Conservation (phyloP, 2,888 invertebrate genomes). For the Orchestes rusci region DNA sequence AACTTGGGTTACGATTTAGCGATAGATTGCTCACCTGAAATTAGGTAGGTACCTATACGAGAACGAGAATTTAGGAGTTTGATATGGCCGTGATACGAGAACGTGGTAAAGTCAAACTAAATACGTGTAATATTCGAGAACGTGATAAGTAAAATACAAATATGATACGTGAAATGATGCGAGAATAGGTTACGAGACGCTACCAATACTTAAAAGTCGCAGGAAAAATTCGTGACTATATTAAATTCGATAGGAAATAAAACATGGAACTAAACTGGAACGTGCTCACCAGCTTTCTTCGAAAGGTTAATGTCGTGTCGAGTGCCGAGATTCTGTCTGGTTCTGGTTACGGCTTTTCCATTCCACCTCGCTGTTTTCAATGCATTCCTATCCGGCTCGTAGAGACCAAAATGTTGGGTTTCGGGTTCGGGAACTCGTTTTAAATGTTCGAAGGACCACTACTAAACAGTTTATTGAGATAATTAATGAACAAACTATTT, state of each 20-base stretch:
- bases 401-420: slow-evolving; percentile 1
- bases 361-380: no score
- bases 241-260: not conserved
- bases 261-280: not conserved
- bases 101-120: not conserved
- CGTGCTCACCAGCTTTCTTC: slow-evolving; percentile 2
- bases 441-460: no score
- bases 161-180: not conserved
- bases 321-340: no score
- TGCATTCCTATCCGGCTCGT: slow-evolving; percentile 1
- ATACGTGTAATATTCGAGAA: slow-evolving; percentile 1
- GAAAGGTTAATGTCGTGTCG: not conserved
- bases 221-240: not conserved
- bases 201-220: not conserved
- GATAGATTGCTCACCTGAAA: not conserved
- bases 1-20: not conserved
- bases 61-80: no score
- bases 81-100: no score
- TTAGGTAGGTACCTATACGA: not conserved
- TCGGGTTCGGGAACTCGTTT: no score
- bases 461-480: no score
- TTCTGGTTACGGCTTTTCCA: no score
- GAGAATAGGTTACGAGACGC: not conserved
- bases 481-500: no score
- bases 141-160: not conserved